Conservation (phyloP, 2,113 vertebrate species). For the Meleagris gallopavo region DNA sequence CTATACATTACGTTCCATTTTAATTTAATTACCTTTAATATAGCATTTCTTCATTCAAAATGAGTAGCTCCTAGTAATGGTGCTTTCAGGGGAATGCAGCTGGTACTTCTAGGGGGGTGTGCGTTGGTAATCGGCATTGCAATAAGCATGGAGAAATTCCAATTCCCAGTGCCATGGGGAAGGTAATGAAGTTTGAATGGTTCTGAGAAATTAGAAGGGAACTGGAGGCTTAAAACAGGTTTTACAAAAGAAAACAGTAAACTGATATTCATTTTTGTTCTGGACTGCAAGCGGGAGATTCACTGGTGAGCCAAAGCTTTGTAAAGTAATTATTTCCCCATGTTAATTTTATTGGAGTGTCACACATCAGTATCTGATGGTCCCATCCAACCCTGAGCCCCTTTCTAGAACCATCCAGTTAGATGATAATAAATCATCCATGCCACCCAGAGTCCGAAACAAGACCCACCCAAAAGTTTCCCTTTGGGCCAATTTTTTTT, state of each 20-base stretch:
- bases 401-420: too few relatives aligned
- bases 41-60: conserved; percentile 28
- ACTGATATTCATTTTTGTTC: neutral
- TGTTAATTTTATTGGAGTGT: neutral
- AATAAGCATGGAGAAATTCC: neutral
- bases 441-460: neutral
- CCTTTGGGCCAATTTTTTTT: neutral
- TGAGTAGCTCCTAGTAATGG: neutral
- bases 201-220: neutral
- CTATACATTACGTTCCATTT: conserved; percentile 15
- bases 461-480: neutral
- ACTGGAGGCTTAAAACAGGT: neutral
- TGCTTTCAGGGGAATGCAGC: neutral
- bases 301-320: neutral
- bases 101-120: neutral
- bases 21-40: conserved; percentile 25
- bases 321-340: neutral
- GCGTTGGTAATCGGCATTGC: conserved; percentile 2
- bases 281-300: accelerated
- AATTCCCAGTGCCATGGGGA: neutral
- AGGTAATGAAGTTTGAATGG: conserved; percentile 11
- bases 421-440: neutral
- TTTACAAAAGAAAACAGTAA: neutral
- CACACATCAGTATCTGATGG: neutral
- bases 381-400: neutral